A percentile compares a stretch with the other conserved stretches of the same genome.
phyloP scores from a whole-genome alignment of 2,113 vertebrate species.

The Menura novaehollandiae region DNA sequence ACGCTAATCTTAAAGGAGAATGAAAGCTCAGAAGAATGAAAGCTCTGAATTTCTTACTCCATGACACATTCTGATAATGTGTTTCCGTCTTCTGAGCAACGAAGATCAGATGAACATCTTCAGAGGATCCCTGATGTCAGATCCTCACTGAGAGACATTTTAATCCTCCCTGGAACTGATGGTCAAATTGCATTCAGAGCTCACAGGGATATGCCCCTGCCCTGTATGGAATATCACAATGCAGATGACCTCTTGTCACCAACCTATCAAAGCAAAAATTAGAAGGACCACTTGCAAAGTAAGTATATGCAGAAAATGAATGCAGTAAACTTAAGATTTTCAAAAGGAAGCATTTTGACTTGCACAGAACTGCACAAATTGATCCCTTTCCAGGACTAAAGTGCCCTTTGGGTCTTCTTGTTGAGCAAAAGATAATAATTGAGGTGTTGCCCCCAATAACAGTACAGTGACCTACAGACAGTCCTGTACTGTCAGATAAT shows the following conservation, averaged over 20 bases:
- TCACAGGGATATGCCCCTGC: background rate
- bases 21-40: background rate
- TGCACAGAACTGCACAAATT: background rate
- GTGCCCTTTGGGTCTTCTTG: background rate
- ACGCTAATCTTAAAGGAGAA: background rate
- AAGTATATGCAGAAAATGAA: background rate
- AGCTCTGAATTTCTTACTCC: background rate
- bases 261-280: background rate
- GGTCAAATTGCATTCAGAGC: background rate
- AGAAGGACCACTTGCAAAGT: background rate
- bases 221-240: background rate
- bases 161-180: background rate
- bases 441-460: background rate
- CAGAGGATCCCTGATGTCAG: background rate
- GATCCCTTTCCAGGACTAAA: background rate
- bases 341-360: background rate
- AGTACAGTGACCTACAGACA: background rate
- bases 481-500: background rate
- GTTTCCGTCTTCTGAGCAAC: background rate
- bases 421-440: background rate
- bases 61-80: background rate
- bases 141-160: background rate
- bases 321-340: background rate
- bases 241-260: background rate
- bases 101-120: background rate